Evolutionary conservation across 2,888 invertebrate species (phyloP).

Genomic region (Nysson spinosus): DNA sequence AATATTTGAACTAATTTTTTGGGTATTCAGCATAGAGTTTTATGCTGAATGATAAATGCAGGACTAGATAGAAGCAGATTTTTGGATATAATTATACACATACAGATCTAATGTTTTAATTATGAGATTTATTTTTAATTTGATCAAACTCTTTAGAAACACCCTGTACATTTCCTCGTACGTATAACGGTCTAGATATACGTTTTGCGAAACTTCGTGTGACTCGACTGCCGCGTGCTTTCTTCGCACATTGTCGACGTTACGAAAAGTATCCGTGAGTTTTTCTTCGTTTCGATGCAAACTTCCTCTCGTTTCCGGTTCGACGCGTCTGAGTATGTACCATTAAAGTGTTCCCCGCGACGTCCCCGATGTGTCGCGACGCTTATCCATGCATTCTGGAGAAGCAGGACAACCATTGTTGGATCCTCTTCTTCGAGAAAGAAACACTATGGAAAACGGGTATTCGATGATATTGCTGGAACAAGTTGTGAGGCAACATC

Average conservation of each 20-base stretch:
- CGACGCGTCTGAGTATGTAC: constrained; percentile 29
- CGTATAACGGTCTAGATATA: not conserved
- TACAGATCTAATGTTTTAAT: no score
- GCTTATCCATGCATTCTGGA: constrained; percentile 29
- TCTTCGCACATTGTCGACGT: constrained; percentile 39
- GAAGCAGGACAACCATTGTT: constrained; percentile 27
- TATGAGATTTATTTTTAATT: no score
- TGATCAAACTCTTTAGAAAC: no score
- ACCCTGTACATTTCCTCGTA: constrained; percentile 5
- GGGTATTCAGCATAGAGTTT: no score
- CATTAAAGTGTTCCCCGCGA: constrained; percentile 45
- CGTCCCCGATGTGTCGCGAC: constrained; percentile 26
- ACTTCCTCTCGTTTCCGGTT: constrained; percentile 24
- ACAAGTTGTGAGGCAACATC: no score
- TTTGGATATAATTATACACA: no score
- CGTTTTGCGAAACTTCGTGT: constrained; percentile 7
- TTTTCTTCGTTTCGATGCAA: constrained; percentile 40
- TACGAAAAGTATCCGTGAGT: constrained; percentile 38
- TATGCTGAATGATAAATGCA: no score
- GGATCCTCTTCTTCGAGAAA: constrained; percentile 13
- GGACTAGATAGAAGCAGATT: no score
- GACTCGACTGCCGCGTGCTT: constrained; percentile 30
- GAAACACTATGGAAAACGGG: constrained; percentile 8
- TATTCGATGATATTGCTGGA: constrained; percentile 29
- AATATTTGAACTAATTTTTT: no score